Conservation (phyloP, 2,113 vertebrate species). For the Blennius ocellaris region DNA sequence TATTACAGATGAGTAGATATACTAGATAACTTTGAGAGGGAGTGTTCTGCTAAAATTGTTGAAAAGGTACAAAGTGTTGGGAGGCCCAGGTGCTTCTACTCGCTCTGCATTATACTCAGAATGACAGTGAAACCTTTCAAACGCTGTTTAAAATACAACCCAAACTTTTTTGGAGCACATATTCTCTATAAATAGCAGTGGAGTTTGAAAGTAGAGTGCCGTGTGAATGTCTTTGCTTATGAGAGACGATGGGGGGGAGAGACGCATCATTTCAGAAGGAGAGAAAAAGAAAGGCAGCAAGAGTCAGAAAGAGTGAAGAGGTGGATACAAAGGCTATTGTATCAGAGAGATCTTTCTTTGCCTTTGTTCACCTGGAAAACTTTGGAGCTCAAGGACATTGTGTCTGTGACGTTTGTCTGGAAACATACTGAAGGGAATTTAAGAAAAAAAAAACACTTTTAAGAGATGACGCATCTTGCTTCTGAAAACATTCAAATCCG, state of each 20-base stretch:
- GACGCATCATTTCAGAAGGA: conserved; percentile 7
- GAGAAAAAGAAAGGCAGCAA: conserved; percentile 17
- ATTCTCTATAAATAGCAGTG: conserved; percentile 51
- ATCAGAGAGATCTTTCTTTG: conserved; percentile 47
- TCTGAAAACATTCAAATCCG: conserved; percentile 39
- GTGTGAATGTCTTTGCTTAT: conserved; percentile 26
- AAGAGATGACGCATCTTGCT: conserved; percentile 46
- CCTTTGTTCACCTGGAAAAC: conserved; percentile 59
- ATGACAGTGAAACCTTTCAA: conserved; percentile 28
- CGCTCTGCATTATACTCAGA: conserved; percentile 1
- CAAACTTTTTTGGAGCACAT: conserved; percentile 39
- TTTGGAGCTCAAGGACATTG: conserved; percentile 65
- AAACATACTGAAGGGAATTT: conserved; percentile 33
- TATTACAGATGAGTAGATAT: conserved; percentile 22
- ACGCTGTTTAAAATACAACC: conserved; percentile 9
- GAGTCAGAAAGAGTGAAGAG: conserved; percentile 28
- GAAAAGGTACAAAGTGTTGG: not conserved
- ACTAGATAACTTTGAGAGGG: not conserved
- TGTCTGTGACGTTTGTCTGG: conserved; percentile 45
- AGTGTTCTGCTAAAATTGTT: not conserved
- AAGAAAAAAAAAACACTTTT: conserved; percentile 13
- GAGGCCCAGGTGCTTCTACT: conserved; percentile 5
- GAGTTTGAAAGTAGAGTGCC: conserved; percentile 33
- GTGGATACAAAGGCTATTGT: conserved; percentile 52
- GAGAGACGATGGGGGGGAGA: conserved; percentile 4